Conservation (phyloP, 2,797 vertebrate genomes). For the Clamator glandarius region DNA sequence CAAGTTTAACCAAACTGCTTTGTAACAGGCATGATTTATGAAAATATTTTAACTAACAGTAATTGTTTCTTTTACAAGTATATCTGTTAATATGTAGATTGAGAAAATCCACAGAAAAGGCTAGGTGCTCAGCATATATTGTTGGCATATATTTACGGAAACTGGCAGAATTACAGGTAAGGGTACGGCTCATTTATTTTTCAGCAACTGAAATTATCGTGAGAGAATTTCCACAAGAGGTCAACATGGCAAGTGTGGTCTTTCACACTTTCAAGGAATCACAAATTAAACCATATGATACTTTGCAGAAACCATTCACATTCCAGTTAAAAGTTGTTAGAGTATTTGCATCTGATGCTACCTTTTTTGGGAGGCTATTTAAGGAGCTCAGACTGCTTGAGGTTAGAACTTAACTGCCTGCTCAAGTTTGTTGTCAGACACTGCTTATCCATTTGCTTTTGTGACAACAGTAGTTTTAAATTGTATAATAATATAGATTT, state of each 20-base stretch:
- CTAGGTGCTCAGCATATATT: neutral
- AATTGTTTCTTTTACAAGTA: neutral
- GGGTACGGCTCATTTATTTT: neutral
- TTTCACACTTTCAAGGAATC: neutral
- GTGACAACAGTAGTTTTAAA: neutral
- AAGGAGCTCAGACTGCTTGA: neutral
- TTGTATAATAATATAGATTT: neutral
- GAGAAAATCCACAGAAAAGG: neutral
- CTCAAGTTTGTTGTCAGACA: neutral
- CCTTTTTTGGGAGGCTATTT: neutral
- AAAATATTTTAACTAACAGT: neutral
- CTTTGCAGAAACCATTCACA: neutral
- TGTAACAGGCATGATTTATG: neutral
- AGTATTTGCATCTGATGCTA: neutral
- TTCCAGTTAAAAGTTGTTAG: neutral
- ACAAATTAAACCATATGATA: neutral
- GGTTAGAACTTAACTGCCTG: neutral
- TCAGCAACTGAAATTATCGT: neutral
- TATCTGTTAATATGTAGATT: neutral
- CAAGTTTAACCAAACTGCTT: neutral
- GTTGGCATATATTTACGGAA: neutral
- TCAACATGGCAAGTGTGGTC: neutral
- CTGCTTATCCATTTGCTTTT: neutral
- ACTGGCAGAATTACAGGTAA: neutral
- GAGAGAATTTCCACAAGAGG: neutral